Evolutionary conservation across 2,888 invertebrate genomes (phyloP).

Genomic region (Protophormia terraenovae): DNA sequence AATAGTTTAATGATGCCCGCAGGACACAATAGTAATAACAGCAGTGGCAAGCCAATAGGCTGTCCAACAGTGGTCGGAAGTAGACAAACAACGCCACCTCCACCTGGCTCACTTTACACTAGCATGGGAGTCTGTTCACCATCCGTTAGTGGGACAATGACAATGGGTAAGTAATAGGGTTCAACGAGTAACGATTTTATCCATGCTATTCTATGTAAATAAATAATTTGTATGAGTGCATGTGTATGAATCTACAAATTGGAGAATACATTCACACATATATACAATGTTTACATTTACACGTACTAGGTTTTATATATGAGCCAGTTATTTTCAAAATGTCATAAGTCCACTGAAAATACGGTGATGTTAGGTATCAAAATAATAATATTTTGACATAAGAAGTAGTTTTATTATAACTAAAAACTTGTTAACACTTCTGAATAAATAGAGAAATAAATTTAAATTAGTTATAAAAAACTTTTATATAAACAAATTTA

Average conservation of each 20-base stretch:
- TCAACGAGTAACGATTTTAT: not conserved
- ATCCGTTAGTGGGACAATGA: conserved; percentile 75
- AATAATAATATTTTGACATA: too few species aligned
- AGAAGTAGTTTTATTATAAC: too few species aligned
- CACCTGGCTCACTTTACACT: conserved; percentile 76
- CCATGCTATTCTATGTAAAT: not conserved
- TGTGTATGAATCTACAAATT: not conserved
- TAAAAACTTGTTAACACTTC: too few species aligned
- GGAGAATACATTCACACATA: too few species aligned
- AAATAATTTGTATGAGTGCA: not conserved
- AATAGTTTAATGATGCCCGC: conserved; percentile 73
- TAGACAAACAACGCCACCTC: conserved; percentile 75
- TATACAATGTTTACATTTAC: too few species aligned
- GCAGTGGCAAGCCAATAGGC: conserved; percentile 60
- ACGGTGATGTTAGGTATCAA: too few species aligned
- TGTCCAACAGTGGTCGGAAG: conserved; percentile 61
- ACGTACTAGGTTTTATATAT: too few species aligned
- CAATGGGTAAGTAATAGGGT: conserved; percentile 75
- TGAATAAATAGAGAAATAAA: too few species aligned
- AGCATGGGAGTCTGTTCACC: conserved; percentile 75
- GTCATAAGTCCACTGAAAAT: too few species aligned
- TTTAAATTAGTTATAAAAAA: too few species aligned
- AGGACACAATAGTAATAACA: conserved; percentile 65
- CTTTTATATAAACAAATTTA: too few species aligned
- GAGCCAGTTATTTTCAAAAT: too few species aligned